These are phyloP conservation scores for Drosophila burlai DNA, from an alignment of 1,140 invertebrate species.

Conservation along the genomic window DNA sequence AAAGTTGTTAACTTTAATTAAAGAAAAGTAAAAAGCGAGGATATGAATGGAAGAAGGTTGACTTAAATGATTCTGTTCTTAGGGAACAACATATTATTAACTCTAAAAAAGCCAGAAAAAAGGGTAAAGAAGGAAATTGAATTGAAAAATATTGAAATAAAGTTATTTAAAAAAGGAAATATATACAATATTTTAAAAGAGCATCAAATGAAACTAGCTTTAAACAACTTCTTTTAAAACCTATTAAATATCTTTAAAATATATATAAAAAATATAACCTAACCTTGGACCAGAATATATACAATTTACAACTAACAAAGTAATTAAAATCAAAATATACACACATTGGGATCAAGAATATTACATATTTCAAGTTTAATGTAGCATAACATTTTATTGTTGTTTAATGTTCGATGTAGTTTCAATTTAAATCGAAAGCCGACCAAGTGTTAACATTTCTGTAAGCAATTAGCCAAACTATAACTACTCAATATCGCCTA, in stretches of 20 bases:
- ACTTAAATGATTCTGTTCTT: slow-evolving; percentile 22
- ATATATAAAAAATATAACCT: background rate
- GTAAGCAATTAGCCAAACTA: slow-evolving; percentile 52
- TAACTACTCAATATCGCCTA: slow-evolving; percentile 43
- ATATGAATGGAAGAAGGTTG: no score
- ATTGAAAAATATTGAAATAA: background rate
- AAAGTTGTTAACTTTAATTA: slow-evolving; percentile 20
- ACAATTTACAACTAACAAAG: slow-evolving; percentile 12
- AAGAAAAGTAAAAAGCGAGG: background rate
- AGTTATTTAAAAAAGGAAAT: background rate
- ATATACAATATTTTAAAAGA: background rate
- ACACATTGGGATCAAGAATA: slow-evolving; percentile 29
- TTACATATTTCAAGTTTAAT: slow-evolving; percentile 31
- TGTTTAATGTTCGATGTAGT: slow-evolving; percentile 38
- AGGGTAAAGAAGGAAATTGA: background rate
- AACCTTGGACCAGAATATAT: slow-evolving; percentile 47
- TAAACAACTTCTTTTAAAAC: slow-evolving; percentile 3
- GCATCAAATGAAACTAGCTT: background rate
- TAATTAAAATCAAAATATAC: slow-evolving; percentile 24
- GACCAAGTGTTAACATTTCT: slow-evolving; percentile 54
- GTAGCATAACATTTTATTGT: slow-evolving; percentile 51
- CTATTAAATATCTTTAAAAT: background rate
- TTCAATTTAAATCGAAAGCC: slow-evolving; percentile 39
- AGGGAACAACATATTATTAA: background rate
- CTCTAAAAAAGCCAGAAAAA: background rate